Evolutionary conservation across 2,888 invertebrate species (phyloP), one percentile per base, ranked within the genome.

Genomic region (Perizoma flavofasciatum): DNA sequence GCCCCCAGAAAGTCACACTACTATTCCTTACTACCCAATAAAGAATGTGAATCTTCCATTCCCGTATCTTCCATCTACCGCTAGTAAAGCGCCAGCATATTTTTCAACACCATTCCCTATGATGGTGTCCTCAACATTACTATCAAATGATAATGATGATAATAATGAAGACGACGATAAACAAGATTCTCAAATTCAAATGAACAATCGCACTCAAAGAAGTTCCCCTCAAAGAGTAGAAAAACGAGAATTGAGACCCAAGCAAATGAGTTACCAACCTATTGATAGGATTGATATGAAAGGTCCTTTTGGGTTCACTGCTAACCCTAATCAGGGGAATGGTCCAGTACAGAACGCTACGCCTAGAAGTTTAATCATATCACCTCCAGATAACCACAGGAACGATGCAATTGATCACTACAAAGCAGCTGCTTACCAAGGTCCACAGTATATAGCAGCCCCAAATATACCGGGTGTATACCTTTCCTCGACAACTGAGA

Each of bases 401-500:
- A 56, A 48, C 45, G 61, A 61, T 45, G 73, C 66, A 39, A 59
- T 76, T 40, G 91, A 92, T 61, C 86, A 88, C 67, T 64, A 79
- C 8, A 87, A 85, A 65, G 72, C 83, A 47, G 79, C 79, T 46
- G 85, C 85, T 41, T 79, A 66, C 56, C 79, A 76, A 54, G 78
- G 70, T 44, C 56, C 80, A 49, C 85, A 85, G 53, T 89, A 81
- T 54, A 57, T 87, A 49, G 81, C 85, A 46, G 78, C 85, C 22
- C 85, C 89, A 49, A 80, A 80, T 58, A 75, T 82, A 39, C 86
- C 88, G 35, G 80, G 80, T 54, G 72, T 81, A 40, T 83, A 81
- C 59, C 73, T 86, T 61, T 85, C 86, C 45, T 85, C 92, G 11
- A 89, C 92, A 35, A 89, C 92, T 4, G 90, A 92, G 74, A 89